phyloP scores from a whole-genome alignment of 2,797 vertebrate genomes.

The Mionectes olivaceus region DNA sequence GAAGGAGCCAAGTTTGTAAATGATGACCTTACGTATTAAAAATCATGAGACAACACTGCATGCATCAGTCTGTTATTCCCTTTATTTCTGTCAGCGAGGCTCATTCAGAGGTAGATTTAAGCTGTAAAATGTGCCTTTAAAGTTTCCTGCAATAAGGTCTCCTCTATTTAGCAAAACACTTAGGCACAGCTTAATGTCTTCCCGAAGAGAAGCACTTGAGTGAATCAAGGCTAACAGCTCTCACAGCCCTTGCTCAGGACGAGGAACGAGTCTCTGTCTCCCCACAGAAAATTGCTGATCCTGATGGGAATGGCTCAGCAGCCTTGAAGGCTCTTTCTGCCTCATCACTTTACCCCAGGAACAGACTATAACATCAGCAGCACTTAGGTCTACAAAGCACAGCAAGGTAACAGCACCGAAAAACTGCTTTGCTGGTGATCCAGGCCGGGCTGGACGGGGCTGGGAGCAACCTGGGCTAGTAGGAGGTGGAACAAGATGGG shows the following conservation, averaged over 20 bases:
- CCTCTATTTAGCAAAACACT: conserved; percentile 28
- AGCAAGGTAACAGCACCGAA: rapidly evolving
- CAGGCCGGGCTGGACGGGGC: rapidly evolving
- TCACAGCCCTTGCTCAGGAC: not conserved
- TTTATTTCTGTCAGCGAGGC: conserved; percentile 15
- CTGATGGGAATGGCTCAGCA: not conserved
- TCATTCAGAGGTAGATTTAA: conserved; percentile 8
- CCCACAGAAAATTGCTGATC: not conserved
- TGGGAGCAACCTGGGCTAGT: not conserved
- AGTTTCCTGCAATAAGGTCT: conserved; percentile 11
- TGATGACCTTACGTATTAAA: conserved; percentile 57
- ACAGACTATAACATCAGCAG: not conserved
- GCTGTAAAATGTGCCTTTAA: conserved; percentile 17
- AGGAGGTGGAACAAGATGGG: not conserved
- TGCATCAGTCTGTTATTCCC: not conserved
- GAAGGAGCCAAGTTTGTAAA: conserved; percentile 47
- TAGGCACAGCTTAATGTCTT: not conserved
- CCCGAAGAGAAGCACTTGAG: not conserved
- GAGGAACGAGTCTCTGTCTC: not conserved
- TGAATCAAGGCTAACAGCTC: not conserved
- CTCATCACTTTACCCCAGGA: not conserved
- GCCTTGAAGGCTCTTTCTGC: not conserved
- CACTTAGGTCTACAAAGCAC: not conserved
- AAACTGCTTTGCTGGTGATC: not conserved
- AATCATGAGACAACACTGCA: conserved; percentile 22